Evolutionary conservation across 1,140 invertebrate species (phyloP), one percentile per base, ranked within the genome.

Genomic region (Trichoplusia ni): DNA sequence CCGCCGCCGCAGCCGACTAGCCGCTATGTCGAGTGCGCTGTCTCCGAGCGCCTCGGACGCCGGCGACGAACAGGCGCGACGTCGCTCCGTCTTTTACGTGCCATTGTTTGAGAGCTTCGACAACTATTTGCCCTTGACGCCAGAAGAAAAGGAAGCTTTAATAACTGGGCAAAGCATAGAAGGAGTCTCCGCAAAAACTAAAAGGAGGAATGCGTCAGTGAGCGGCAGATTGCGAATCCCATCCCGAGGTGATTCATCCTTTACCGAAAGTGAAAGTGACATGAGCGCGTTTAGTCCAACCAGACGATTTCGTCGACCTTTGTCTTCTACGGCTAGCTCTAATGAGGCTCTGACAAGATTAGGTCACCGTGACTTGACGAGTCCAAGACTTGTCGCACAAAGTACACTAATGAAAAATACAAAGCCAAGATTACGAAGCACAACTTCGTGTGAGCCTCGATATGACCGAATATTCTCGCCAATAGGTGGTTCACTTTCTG

Each of bases 41-140:
- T 80, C 84, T 29, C 77, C 84, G 18, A 75, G 75, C 49, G 72
- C 72, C 44, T 71, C 77, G 16, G 38, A 40, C 54, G 78, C 75
- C 73, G 82, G 75, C 79, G 89, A 83, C 63, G 90, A 91, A 40
- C 79, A 86, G 67, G 74, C 82, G 21, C 83, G 92, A 8, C 91
- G 92, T 27, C 91, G 92, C 42, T 93, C 92, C 42, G 91, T 92
- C 53, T 93, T 93, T 82, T 93, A 93, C 72, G 91, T 93, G 53
- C 92, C 92, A 64, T 77, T 93, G 54, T 91, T 92, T 11, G 90
- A 91, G 69, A 91, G 89, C 69, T 90, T 91, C 42, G 90, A 91
- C 53, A 91, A 91, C 62, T 91, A 91, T 58, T 71, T 91, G 38
- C 90, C 90, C 9, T 72, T 90, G 27, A 84, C 89, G 9, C 71